Evolutionary conservation across 2,113 vertebrate genomes (phyloP), one percentile per base, ranked within the genome.

Genomic region (Triplophysa tibetana): DNA sequence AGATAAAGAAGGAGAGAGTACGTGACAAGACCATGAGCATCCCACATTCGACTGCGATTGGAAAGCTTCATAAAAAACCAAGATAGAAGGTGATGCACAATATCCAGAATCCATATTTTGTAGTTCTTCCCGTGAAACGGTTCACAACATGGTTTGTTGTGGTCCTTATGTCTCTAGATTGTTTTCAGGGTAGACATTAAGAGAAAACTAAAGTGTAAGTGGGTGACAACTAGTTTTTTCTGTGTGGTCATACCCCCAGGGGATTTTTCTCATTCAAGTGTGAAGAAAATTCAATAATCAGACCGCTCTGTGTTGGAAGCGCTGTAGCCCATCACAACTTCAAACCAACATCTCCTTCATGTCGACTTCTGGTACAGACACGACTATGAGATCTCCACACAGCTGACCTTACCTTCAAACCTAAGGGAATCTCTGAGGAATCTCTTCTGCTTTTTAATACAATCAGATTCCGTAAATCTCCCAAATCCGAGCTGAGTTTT

Each of bases 241-340:
- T 29, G 41, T 48, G 50, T 19, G 48, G n/a, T 26, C 38, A 12
- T 21, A 11, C 48, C 60, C 4, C 61, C 48, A 43, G 78, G 45
- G 7, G 6, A 12, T 45, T 70, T n/a, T 75, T 21, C 23, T 33
- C 62, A 66, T 19, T 61, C 38, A 52, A 81, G 70, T 75, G 63
- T 58, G 70, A 75, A 81, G 70, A 24, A 75, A 75, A 75, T 75
- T 33, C 63, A 75, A 68, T 81, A 75, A 81, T 81, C 50, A 66
- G 23, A 10, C 17, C 33, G 50, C 70, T 66, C 48, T 66, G 48
- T 43, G 33, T 52, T 54, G 26, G 62, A 33, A 63, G 75, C 11
- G 21, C 70, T 50, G 63, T 66, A 38, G 69, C 61, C 78, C 48
- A 21, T 73, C 62, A 65, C 60, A 66, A 5, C 5, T 63, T 54